Conservation (phyloP, 2,888 invertebrate genomes). For the Gymnosoma rotundatum region DNA sequence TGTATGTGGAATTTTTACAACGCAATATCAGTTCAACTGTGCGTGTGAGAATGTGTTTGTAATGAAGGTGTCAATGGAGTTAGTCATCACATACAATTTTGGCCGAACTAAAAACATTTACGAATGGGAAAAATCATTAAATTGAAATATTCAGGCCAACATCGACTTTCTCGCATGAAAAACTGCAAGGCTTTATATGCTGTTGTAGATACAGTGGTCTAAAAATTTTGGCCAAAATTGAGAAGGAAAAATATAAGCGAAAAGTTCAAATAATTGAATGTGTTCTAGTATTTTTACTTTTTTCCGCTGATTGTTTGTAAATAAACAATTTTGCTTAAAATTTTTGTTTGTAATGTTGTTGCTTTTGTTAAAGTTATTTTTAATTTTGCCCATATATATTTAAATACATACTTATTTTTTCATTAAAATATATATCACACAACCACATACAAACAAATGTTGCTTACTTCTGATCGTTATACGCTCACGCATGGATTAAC, state of each 20-base stretch:
- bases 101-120: conserved; percentile 7
- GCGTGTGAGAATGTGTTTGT: conserved; percentile 2
- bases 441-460: background rate
- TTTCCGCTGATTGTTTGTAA: conserved; percentile 44
- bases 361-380: conserved; percentile 24
- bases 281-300: conserved; percentile 37
- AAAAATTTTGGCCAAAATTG: conserved; percentile 24
- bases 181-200: conserved; percentile 22
- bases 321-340: conserved; percentile 56
- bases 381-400: conserved; percentile 33
- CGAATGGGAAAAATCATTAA: conserved; percentile 63
- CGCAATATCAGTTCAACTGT: background rate
- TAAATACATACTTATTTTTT: conserved; percentile 59
- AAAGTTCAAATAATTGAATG: conserved; percentile 66
- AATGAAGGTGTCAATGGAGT: conserved; percentile 57
- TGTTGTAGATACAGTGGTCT: background rate
- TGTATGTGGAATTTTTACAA: conserved; percentile 36
- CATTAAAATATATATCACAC: conserved; percentile 51
- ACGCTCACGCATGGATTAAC: conserved; percentile 80
- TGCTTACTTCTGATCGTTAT: conserved; percentile 64
- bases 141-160: conserved; percentile 45
- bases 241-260: conserved; percentile 22
- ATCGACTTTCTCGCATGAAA: background rate
- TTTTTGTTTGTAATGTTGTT: conserved; percentile 4
- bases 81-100: background rate